These are phyloP conservation scores for Gastrophryne carolinensis DNA, from an alignment of 2,797 vertebrate genomes.

Conservation along the genomic window DNA sequence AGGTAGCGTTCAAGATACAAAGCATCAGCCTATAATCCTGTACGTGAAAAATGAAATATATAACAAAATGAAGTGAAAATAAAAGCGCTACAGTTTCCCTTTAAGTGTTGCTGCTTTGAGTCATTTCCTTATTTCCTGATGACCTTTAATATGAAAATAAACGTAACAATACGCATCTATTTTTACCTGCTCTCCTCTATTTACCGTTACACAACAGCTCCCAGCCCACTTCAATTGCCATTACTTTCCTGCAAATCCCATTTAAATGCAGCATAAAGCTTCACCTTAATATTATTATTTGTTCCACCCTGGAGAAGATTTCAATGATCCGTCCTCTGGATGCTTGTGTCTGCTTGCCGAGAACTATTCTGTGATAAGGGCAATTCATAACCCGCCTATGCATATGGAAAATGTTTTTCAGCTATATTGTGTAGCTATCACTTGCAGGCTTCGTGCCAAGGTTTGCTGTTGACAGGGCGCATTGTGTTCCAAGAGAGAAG, in stretches of 20 bases:
- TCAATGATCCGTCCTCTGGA: background rate
- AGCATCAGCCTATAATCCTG: no score
- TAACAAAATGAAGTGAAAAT: no score
- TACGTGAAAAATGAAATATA: no score
- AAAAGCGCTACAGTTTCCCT: no score
- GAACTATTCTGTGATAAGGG: background rate
- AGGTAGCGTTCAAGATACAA: no score
- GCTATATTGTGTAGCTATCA: conserved; percentile 11
- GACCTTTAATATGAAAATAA: conserved; percentile 11
- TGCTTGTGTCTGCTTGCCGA: background rate
- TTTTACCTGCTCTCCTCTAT: background rate
- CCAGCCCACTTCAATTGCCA: background rate
- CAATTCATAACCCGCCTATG: background rate
- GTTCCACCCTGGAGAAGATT: background rate
- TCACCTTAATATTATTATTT: background rate
- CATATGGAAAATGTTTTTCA: background rate
- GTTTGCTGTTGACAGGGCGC: conserved; percentile 2
- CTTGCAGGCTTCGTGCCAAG: background rate
- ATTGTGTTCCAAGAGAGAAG: background rate
- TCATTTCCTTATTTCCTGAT: background rate
- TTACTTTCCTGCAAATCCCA: background rate
- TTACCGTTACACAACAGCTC: background rate
- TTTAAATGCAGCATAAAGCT: background rate
- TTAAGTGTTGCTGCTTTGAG: background rate
- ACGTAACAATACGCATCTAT: conserved; percentile 3